Evolutionary conservation across 2,797 vertebrate species (phyloP).

Genomic region (Propithecus deckenii): DNA sequence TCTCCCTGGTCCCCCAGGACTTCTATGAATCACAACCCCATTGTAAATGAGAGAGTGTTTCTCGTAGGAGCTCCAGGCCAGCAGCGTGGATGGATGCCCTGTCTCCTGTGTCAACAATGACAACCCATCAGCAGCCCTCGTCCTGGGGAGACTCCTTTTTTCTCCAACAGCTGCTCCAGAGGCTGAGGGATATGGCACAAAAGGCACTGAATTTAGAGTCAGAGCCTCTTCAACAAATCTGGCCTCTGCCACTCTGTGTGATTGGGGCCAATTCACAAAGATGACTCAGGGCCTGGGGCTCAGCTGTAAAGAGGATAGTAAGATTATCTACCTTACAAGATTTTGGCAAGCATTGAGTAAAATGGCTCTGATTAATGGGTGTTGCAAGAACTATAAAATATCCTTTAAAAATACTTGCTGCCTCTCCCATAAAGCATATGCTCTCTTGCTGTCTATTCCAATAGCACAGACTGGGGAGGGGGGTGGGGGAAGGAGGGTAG

Average conservation of each 20-base stretch:
- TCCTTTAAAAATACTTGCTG: not conserved
- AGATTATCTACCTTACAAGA: not conserved
- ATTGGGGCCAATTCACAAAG: not conserved
- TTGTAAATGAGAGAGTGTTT: not conserved
- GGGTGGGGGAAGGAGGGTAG: not conserved
- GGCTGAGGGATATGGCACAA: not conserved
- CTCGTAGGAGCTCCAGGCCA: not conserved
- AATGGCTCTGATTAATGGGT: not conserved
- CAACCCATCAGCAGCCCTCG: not conserved
- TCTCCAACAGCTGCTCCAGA: not conserved
- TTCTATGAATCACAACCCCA: not conserved
- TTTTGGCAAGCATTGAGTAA: not conserved
- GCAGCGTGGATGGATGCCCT: not conserved
- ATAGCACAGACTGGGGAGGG: not conserved
- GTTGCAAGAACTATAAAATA: not conserved
- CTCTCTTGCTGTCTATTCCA: not conserved
- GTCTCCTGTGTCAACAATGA: not conserved
- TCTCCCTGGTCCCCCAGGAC: not conserved
- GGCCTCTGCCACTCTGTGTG: not conserved
- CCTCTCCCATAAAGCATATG: not conserved
- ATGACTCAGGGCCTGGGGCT: not conserved
- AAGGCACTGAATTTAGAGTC: not conserved
- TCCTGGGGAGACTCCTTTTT: not conserved
- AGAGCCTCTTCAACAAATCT: not conserved
- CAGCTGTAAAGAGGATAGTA: not conserved